Evolutionary conservation across 2,797 vertebrate species (phyloP).

Genomic region (Eulemur mongoz): DNA sequence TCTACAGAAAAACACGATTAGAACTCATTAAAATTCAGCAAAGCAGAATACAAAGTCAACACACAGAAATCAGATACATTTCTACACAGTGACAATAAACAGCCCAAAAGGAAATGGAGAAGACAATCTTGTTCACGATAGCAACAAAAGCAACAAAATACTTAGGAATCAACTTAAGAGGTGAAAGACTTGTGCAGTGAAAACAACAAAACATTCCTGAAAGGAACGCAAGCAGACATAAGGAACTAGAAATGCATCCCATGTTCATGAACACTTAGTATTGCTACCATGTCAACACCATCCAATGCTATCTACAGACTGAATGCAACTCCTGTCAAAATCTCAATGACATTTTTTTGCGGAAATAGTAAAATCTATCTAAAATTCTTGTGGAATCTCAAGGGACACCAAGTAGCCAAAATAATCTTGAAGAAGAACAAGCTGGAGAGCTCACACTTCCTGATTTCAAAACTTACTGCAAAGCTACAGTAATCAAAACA

Average conservation of each 20-base stretch:
- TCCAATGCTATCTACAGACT: too few species aligned
- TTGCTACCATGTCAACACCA: background rate
- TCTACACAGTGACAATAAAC: background rate
- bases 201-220: background rate
- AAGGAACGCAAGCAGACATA: background rate
- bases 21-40: background rate
- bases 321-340: background rate
- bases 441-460: background rate
- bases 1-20: background rate
- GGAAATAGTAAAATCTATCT: background rate
- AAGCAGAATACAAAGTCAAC: background rate
- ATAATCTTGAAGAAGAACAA: background rate
- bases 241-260: too few species aligned
- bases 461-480: background rate
- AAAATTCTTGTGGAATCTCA: background rate
- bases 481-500: background rate
- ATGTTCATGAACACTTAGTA: background rate
- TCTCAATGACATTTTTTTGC: background rate
- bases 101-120: background rate
- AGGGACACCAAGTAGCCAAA: background rate
- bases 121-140: background rate
- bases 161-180: background rate
- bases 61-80: background rate
- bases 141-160: background rate
- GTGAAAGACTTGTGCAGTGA: background rate